Base-by-base conservation (phyloP, 2,888 invertebrate genomes). In the Leptodirus hochenwartii region DNA sequence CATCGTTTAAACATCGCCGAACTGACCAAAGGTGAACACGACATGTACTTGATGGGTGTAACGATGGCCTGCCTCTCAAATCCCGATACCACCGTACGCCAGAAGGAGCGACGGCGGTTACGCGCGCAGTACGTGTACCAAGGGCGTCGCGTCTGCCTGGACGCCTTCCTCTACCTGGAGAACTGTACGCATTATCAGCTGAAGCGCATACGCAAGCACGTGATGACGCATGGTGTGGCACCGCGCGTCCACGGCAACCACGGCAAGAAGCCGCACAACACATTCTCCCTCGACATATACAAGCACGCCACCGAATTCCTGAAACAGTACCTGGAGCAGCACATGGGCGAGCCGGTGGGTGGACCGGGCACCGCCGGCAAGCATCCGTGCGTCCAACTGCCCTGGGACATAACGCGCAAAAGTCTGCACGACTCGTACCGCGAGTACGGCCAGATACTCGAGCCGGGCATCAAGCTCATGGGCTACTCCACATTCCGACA, bases 1-100 rank as follows among this genome's bases (percentile, higher is more conserved):
- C 79, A 80, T 49, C 59, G 79, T 40, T 54, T 79, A 20, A 79
- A 80, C 44, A 78, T 79, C 35, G 79, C 79, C 1, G 79, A 80
- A 50, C 49, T 79, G 34, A 79, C 79, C 1, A 78, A 79, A 54
- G 75, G 73, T 32, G 79, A 80, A 51, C 79, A 79, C 51, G 79
- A 79, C 50, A 79, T 80, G 79, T 80, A 80, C 47, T 56, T 79
- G 43, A 79, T 79, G 79, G 79, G 79, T n/a, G 73, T 80, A 16
- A 78, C 77, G 3, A 78, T 77, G 78, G 78, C 78, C 1, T 77
- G 77, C 42, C 56, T 79, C 39, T 72, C 76, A 1, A 77, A 79
- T 51, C 73, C 74, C 11, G 71, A 74, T 32, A 72, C 71, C 35
- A 74, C 73, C 1, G 70, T 71, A 1, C 56, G 76, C 13, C 74